Conservation (phyloP, 64 coral and sea anemone species). For the Actinia equina region DNA sequence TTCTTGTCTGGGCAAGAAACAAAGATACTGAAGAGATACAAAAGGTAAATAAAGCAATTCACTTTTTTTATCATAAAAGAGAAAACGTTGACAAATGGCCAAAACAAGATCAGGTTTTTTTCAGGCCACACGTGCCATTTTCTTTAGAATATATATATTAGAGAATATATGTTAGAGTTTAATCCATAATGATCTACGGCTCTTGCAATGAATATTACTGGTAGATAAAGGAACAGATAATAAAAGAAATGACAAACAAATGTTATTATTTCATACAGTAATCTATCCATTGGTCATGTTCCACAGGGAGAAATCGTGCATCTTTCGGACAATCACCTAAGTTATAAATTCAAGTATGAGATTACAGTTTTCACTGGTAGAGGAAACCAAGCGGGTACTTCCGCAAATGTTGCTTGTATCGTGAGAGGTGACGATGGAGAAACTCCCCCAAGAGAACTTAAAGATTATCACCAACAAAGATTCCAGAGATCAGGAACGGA, state of each 20-base stretch:
- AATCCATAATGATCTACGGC: no score
- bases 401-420: conserved; percentile 55
- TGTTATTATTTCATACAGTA: no score
- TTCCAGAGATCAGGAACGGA: conserved; percentile 76
- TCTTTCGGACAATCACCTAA: conserved; percentile 47
- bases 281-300: not conserved
- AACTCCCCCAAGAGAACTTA: conserved; percentile 31
- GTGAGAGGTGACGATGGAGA: conserved; percentile 56
- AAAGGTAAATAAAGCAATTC: conserved; percentile 44
- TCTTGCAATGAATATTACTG: no score
- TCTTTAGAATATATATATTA: no score
- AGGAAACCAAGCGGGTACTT: conserved; percentile 49
- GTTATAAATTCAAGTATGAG: conserved; percentile 57
- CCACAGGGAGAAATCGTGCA: conserved; percentile 39
- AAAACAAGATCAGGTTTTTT: no score
- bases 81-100: no score
- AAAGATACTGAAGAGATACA: conserved; percentile 45
- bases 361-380: conserved; percentile 67
- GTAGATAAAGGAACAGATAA: no score
- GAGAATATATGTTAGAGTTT: no score
- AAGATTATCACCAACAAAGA: conserved; percentile 42
- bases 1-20: conserved; percentile 70
- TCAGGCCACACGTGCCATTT: no score
- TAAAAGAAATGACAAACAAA: no score
- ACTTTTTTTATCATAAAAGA: not conserved